Evolutionary conservation across 2,113 vertebrate genomes (phyloP).

Genomic region (Platysternon megacephalum): DNA sequence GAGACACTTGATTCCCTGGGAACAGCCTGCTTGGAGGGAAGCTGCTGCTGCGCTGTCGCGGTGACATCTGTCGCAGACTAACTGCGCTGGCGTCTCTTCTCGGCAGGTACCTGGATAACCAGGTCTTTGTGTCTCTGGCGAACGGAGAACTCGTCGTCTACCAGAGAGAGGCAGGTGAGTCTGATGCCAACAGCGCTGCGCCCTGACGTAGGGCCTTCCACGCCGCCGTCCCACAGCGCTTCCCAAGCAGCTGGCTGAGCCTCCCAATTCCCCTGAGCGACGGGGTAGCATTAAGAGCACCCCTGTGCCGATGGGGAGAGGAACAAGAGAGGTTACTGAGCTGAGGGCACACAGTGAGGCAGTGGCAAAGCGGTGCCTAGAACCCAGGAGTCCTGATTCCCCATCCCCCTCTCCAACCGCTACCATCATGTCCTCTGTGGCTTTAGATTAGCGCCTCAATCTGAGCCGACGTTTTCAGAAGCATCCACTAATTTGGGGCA

Average conservation of each 20-base stretch:
- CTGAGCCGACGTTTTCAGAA: not conserved
- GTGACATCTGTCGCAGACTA: not conserved
- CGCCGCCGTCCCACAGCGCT: not conserved
- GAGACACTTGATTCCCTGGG: not conserved
- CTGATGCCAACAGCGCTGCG: rapidly evolving
- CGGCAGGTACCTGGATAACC: slow-evolving; percentile 93
- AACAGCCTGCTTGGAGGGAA: not conserved
- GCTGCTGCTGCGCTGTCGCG: not conserved
- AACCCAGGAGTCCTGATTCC: not conserved
- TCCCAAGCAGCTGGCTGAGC: not conserved
- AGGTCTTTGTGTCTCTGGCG: slow-evolving; percentile 96
- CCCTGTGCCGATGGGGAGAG: not conserved
- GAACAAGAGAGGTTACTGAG: not conserved
- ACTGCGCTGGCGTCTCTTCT: not conserved
- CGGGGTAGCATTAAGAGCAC: not conserved
- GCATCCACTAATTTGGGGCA: not conserved
- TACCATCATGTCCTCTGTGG: not conserved
- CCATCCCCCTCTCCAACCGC: not conserved
- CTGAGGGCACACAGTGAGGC: not conserved
- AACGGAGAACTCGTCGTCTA: slow-evolving; percentile 95
- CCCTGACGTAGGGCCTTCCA: not conserved
- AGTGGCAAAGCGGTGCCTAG: not conserved
- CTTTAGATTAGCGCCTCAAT: not conserved
- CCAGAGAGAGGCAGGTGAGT: slow-evolving; percentile 94
- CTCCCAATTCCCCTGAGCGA: not conserved